These are phyloP conservation scores for Ephestia elutella DNA, from an alignment of 1,140 invertebrate species.

Conservation along the genomic window DNA sequence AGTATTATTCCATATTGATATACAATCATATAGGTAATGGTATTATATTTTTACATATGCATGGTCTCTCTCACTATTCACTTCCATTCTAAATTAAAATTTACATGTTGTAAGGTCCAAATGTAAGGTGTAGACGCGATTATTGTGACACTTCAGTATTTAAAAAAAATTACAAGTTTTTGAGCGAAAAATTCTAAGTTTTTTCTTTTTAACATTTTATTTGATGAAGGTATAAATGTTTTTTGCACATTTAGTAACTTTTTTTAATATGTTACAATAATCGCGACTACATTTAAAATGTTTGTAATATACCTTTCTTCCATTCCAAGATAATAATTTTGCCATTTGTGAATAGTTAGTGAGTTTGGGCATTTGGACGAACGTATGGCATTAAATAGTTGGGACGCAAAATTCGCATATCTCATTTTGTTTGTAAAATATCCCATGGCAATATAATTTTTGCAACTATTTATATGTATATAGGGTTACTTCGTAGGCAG, in stretches of 20 bases:
- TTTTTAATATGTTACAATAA: background rate
- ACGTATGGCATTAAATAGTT: background rate
- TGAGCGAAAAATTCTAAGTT: too few relatives aligned
- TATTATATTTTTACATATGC: background rate
- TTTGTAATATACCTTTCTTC: background rate
- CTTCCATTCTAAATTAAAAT: background rate
- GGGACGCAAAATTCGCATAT: background rate
- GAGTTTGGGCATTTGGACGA: background rate
- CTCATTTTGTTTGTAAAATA: background rate
- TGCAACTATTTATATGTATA: too few relatives aligned
- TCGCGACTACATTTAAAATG: background rate
- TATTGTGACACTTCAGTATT: too few relatives aligned
- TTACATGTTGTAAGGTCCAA: background rate
- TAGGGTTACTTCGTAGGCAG: too few relatives aligned
- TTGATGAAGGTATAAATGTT: too few relatives aligned
- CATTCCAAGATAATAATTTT: constrained; percentile 4
- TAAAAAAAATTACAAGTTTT: background rate
- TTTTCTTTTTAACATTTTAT: too few relatives aligned
- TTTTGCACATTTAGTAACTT: too few relatives aligned
- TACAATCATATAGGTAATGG: background rate
- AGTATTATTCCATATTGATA: too few relatives aligned
- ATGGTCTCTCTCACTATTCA: background rate
- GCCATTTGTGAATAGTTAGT: background rate
- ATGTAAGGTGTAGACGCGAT: background rate
- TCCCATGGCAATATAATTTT: too few relatives aligned